Evolutionary conservation across 2,797 vertebrate genomes (phyloP), one percentile per base, ranked within the genome.

Genomic region (Caiman crocodilus): DNA sequence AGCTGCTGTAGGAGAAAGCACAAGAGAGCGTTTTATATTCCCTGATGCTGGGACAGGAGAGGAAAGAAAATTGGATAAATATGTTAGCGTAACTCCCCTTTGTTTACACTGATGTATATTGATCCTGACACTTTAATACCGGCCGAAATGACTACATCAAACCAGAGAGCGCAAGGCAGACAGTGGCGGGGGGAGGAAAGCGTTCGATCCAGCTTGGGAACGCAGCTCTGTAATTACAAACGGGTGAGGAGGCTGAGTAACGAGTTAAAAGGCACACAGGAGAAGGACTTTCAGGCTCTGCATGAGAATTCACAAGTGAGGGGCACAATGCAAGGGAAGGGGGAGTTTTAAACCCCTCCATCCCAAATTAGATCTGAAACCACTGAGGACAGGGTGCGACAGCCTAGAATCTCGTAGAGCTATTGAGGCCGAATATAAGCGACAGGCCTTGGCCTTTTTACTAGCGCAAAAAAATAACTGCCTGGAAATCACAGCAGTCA

Each of bases 51-150:
- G 84, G 84, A 94, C 76, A 93, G 61, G 91, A 26, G n/a, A 61
- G 4, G 71, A 79, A 67, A 76, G 67, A 88, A 96, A 96, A 93
- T 2, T 57, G 85, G 90, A 85, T 89, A 92, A 94, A 94, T 92
- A 94, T 92, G 90, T 85, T 81, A 93, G 80, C 58, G 88, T 67
- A 63, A 91, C 87, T 57, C 73, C 82, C 61, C 59, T 95, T 91
- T 94, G 93, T 93, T 94, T 91, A 75, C 88, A 87, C 78, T 84
- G 76, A 96, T 90, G 94, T 69, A 58, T 76, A 97, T 55, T 87
- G 92, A 93, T 74, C 26, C 60, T 71, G 93, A 94, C 69, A 57
- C 55, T 35, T 59, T 20, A 77, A n/a, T 32, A 59, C 16, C 4
- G 2, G 23, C 10, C 17, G 69, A 79, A 90, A 84, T 6, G 78